Percentiles rank a stretch among this genome's conserved stretches.
These are phyloP conservation scores for Neelides sp. DNA, from an alignment of 1,140 invertebrate species.

Conservation along the genomic window DNA sequence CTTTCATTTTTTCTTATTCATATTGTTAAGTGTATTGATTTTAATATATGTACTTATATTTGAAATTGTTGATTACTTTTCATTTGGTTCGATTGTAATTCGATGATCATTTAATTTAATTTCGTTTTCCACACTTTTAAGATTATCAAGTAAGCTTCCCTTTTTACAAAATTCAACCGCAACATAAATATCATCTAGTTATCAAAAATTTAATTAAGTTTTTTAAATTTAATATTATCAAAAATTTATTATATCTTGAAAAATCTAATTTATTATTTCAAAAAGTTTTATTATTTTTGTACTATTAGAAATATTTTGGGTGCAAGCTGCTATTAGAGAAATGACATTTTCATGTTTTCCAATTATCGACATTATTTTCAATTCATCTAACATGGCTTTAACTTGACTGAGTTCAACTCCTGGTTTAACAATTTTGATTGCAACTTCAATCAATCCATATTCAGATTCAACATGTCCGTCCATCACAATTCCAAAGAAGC, in stretches of 20 bases:
- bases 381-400: not conserved
- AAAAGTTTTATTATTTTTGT: not conserved
- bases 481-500: too few species aligned
- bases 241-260: not conserved
- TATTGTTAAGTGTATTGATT: not conserved
- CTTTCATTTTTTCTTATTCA: not conserved
- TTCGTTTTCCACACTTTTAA: not conserved
- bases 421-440: not conserved
- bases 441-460: too few species aligned
- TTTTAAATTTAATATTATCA: too few species aligned
- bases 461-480: too few species aligned
- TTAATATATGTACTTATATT: not conserved
- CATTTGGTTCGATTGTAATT: not conserved
- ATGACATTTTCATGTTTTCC: not conserved
- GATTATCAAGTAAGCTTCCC: not conserved
- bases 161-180: constrained; percentile 7
- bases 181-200: not conserved
- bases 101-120: not conserved
- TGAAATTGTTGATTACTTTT: not conserved
- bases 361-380: not conserved
- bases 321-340: not conserved
- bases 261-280: not conserved
- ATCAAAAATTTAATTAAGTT: not conserved
- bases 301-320: not conserved
- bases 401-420: not conserved